phyloP scores from a whole-genome alignment of 2,888 invertebrate species.

The Troides oblongomaculatus region DNA sequence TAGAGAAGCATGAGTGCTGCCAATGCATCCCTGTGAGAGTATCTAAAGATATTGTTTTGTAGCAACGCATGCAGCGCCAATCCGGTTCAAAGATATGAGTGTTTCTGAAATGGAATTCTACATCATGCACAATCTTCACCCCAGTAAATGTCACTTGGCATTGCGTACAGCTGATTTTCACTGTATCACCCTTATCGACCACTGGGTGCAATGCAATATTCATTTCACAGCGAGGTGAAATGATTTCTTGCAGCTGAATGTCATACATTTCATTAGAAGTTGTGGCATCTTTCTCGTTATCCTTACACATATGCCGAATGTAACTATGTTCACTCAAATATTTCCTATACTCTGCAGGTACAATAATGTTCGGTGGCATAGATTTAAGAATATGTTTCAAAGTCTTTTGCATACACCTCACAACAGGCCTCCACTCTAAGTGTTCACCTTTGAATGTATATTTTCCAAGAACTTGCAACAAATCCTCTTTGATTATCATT shows the following conservation, averaged over 20 bases:
- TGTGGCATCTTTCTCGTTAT: slow-evolving; percentile 35
- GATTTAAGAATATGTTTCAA: slow-evolving; percentile 2
- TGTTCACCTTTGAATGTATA: neutral
- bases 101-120: slow-evolving; percentile 47
- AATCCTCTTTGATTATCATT: neutral
- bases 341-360: slow-evolving; percentile 26
- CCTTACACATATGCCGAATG: slow-evolving; percentile 47
- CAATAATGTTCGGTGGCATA: slow-evolving; percentile 5
- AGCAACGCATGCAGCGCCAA: slow-evolving; percentile 51
- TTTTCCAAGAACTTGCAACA: neutral
- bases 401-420: neutral
- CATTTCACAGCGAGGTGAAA: slow-evolving; percentile 41
- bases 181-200: neutral
- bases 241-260: slow-evolving; percentile 52
- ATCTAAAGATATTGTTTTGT: slow-evolving; percentile 36
- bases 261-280: slow-evolving; percentile 39
- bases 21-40: slow-evolving; percentile 42
- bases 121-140: slow-evolving; percentile 5
- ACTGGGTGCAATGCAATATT: slow-evolving; percentile 25
- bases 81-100: slow-evolving; percentile 47
- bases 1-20: slow-evolving; percentile 43
- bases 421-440: neutral
- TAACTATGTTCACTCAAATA: slow-evolving; percentile 47
- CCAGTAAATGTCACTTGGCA: slow-evolving; percentile 43
- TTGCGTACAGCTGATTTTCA: slow-evolving; percentile 46